Evolutionary conservation across 2,113 vertebrate species (phyloP).

Genomic region (Anoura caudifer): DNA sequence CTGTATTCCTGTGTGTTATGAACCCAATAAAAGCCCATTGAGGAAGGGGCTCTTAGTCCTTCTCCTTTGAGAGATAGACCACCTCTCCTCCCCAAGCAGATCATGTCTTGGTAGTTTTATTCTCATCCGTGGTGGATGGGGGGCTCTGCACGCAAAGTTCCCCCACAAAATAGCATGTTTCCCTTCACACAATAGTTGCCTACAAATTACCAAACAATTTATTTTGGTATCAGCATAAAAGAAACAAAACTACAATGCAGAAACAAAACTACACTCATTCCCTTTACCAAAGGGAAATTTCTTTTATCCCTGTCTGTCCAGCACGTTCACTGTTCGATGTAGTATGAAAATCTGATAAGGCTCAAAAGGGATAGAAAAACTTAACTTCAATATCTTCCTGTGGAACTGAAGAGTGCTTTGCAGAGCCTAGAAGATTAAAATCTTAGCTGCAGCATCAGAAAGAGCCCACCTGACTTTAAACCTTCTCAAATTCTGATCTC

Average conservation of each 20-base stretch:
- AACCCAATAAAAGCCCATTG: too few relatives aligned
- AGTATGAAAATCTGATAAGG: conserved; percentile 2
- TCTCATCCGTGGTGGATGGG: too few relatives aligned
- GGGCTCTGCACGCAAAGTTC: too few relatives aligned
- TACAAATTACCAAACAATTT: not conserved
- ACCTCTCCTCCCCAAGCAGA: too few relatives aligned
- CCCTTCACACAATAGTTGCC: not conserved
- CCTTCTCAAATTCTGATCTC: not conserved
- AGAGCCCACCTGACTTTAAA: not conserved
- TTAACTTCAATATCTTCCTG: conserved; percentile 23
- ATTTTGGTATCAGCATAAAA: not conserved
- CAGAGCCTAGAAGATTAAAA: conserved; percentile 6
- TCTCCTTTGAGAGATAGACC: too few relatives aligned
- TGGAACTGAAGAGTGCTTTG: not conserved
- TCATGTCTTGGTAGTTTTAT: too few relatives aligned
- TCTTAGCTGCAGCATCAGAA: not conserved
- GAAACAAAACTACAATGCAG: not conserved
- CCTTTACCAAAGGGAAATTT: not conserved
- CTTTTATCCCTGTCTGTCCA: not conserved
- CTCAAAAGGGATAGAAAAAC: not conserved
- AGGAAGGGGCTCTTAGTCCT: too few relatives aligned
- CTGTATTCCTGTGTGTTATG: too few relatives aligned
- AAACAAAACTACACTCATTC: not conserved
- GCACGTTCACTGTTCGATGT: not conserved
- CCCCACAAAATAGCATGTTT: not conserved